These are phyloP conservation scores for Pitangus sulphuratus DNA, from an alignment of 2,797 vertebrate genomes.

Conservation along the genomic window DNA sequence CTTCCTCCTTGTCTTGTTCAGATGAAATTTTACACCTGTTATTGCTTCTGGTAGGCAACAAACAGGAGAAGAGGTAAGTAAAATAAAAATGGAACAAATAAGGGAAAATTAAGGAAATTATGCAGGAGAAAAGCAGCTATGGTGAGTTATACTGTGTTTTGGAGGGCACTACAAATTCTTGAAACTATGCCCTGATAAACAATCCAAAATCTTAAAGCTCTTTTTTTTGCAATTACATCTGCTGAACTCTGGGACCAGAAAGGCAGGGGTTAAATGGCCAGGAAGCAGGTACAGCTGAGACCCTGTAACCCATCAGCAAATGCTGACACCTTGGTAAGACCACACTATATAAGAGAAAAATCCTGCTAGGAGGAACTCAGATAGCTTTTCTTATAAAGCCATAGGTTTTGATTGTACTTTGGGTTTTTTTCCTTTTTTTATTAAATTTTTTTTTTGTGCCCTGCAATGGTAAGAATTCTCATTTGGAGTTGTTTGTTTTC, in stretches of 20 bases:
- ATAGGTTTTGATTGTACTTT: accelerated
- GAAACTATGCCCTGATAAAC: neutral
- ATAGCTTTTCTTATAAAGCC: accelerated
- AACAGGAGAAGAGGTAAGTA: neutral
- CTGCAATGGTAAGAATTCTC: constrained; percentile 16
- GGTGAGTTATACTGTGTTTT: neutral
- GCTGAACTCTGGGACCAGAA: neutral
- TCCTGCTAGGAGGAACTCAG: accelerated
- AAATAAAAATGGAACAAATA: neutral
- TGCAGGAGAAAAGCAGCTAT: neutral
- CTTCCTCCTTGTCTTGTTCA: neutral
- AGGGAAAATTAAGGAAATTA: neutral
- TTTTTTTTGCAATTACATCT: neutral
- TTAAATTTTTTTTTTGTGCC: too few relatives aligned
- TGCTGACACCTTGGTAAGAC: neutral
- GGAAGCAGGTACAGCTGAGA: constrained; percentile 7
- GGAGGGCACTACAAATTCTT: neutral
- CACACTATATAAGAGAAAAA: neutral
- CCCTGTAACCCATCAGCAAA: neutral
- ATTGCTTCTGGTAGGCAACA: neutral
- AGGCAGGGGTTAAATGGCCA: neutral
- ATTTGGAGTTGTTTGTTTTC: neutral
- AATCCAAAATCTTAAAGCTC: neutral
- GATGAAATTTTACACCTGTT: neutral
- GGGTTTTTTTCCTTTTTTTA: neutral